Evolutionary conservation across 2,888 invertebrate genomes (phyloP).

Genomic region (Conops quadrifasciatus): DNA sequence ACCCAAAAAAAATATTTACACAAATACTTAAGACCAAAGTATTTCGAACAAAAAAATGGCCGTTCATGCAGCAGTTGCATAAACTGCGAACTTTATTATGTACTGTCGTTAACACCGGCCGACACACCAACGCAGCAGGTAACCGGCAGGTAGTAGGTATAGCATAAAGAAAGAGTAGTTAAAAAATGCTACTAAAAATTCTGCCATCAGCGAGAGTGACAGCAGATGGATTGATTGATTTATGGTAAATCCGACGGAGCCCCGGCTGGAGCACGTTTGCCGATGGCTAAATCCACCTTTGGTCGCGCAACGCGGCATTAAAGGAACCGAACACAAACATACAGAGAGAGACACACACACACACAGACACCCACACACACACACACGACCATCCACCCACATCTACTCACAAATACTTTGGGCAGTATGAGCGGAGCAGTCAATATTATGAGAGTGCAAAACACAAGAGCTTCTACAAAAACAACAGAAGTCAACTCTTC

Average conservation of each 20-base stretch:
- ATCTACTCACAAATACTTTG: not conserved
- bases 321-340: not conserved
- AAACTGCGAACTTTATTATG: no score
- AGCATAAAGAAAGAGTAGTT: constrained; percentile 44
- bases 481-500: constrained; percentile 56
- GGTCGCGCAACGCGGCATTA: not conserved
- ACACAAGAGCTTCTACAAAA: constrained; percentile 28
- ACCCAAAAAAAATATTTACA: no score
- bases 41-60: no score
- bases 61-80: no score
- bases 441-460: constrained; percentile 13
- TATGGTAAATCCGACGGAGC: constrained; percentile 40
- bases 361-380: not conserved
- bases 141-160: no score
- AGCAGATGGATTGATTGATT: constrained; percentile 43
- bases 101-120: no score
- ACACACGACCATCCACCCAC: not conserved
- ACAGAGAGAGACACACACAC: not conserved
- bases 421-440: not conserved
- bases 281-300: constrained; percentile 26
- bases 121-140: no score
- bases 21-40: no score
- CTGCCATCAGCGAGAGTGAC: not conserved
- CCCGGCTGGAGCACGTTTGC: constrained; percentile 22
- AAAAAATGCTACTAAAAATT: constrained; percentile 13